Evolutionary conservation across 2,113 vertebrate genomes (phyloP), one percentile per base, ranked within the genome.

Genomic region (Mus pahari): DNA sequence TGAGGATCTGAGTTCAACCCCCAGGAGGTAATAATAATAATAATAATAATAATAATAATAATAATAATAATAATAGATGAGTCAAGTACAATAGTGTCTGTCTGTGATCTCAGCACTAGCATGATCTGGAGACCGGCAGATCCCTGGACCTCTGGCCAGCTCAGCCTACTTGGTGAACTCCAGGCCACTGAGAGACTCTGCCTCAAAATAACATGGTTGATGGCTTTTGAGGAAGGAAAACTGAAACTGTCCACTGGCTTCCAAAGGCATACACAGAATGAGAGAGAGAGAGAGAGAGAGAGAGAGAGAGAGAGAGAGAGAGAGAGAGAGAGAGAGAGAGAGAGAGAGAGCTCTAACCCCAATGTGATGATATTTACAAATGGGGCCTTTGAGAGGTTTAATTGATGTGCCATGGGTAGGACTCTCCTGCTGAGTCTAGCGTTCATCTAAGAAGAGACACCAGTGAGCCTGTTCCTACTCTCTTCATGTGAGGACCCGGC

Each of bases 321-420:
- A 70, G 68, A 70, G 5, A 70, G 68, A 70, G 13, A 70, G 68
- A 68, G 33, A 70, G 13, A 70, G 33, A 70, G 70, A 71, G n/a
- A 73, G 71, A 22, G n/a, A 42, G 19, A 39, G n/a, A 22, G 19
- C 12, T 17, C n/a, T 3, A 5, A 17, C 48, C 48, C 11, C 26
- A 0, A 17, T 7, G 36, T 9, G 39, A 50, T 22, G 36, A 2
- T 5, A 13, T 45, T 78, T 24, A 39, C 31, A 39, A 53, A 81
- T 28, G 24, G 11, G 10, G 2, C 22, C 70, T 71, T 26, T 5
- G 26, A 58, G 12, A 83, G 28, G 19, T 50, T 53, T n/a, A 42
- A 26, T 11, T 53, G 68, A 58, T 22, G 3, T 10, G 9, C 10
- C 0, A 2, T 7, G n/a, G 16, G n/a, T 13, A 0, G 45, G 45